phyloP scores from a whole-genome alignment of 2,113 vertebrate species.

The Dipodomys stephensi region DNA sequence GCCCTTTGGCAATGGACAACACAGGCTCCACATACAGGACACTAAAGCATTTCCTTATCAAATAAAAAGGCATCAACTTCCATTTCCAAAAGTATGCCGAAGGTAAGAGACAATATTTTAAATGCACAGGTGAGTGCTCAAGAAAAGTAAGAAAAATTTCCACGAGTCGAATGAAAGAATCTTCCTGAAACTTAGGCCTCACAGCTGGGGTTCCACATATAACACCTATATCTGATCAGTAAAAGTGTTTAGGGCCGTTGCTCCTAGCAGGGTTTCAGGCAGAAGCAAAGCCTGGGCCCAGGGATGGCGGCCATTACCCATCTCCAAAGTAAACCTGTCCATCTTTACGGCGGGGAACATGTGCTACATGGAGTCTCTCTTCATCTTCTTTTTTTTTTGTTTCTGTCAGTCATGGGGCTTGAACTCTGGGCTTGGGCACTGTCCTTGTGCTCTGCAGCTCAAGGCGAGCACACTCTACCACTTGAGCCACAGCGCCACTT shows the following conservation, averaged over 20 bases:
- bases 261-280: not conserved
- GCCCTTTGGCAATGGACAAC: not conserved
- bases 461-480: too few species aligned
- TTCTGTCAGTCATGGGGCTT: too few species aligned
- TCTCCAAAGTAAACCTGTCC: too few species aligned
- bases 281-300: not conserved
- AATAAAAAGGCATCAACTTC: constrained; percentile 4
- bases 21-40: not conserved
- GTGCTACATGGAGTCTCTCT: too few species aligned
- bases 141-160: not conserved
- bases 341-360: too few species aligned
- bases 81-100: constrained; percentile 14
- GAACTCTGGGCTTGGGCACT: too few species aligned
- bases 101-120: not conserved
- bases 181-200: not conserved
- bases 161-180: not conserved
- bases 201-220: not conserved
- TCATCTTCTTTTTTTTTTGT: too few species aligned
- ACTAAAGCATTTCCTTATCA: not conserved
- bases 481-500: too few species aligned
- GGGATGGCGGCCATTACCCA: too few species aligned
- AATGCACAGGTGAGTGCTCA: not conserved
- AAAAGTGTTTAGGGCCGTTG: not conserved
- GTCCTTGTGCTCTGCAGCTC: too few species aligned
- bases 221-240: not conserved